Conservation (phyloP, 2,113 vertebrate genomes). For the Antechinus flavipes region DNA sequence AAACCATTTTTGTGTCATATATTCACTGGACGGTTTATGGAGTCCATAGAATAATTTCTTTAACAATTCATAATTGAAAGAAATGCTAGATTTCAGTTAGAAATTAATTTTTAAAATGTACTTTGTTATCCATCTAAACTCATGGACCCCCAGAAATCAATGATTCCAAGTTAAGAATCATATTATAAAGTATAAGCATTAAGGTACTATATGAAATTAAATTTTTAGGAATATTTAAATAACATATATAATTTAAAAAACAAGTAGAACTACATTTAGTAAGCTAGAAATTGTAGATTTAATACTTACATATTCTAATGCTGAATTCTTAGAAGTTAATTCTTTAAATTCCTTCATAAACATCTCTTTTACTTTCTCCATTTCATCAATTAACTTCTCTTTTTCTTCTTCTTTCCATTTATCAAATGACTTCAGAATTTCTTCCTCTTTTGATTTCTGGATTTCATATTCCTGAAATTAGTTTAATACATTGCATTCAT, state of each 20-base stretch:
- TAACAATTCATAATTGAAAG: too few relatives aligned
- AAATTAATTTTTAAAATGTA: neutral
- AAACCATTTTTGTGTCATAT: too few relatives aligned
- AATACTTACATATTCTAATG: constrained; percentile 86
- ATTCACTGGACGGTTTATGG: too few relatives aligned
- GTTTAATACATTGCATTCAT: constrained; percentile 37
- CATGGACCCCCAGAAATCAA: neutral
- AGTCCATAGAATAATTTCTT: too few relatives aligned
- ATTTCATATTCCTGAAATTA: constrained; percentile 90
- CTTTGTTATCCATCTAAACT: neutral
- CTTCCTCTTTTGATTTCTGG: constrained; percentile 90
- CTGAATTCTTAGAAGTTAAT: constrained; percentile 87
- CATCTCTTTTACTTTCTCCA: constrained; percentile 93
- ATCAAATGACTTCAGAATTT: constrained; percentile 89
- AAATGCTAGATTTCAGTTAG: neutral
- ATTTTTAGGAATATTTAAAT: neutral
- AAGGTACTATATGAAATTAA: neutral
- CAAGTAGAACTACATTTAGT: neutral
- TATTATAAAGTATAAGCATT: neutral
- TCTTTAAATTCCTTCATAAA: constrained; percentile 93
- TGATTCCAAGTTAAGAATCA: neutral
- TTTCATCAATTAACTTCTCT: constrained; percentile 88
- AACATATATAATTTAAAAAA: neutral
- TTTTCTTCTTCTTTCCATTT: constrained; percentile 93
- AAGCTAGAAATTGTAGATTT: neutral